Conservation (phyloP, 2,888 invertebrate species). For the Folsomia manolachei region DNA sequence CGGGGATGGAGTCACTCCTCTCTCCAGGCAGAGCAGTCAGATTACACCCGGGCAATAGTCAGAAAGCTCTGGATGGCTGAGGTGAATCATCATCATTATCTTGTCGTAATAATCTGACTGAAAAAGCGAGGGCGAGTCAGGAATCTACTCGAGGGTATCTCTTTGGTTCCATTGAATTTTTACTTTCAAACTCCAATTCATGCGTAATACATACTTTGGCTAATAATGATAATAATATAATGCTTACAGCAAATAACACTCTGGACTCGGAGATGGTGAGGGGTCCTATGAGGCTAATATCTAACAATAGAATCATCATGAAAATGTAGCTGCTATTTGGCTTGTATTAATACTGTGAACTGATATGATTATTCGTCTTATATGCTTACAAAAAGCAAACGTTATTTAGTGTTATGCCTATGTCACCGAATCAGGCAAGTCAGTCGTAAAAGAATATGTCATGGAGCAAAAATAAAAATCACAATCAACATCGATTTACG, state of each 20-base stretch:
- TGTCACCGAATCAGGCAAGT: background rate
- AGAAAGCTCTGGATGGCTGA: constrained; percentile 29
- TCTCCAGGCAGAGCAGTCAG: constrained; percentile 27
- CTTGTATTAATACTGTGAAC: background rate
- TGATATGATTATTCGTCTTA: background rate
- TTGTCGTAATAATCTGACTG: constrained; percentile 48
- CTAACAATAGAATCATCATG: background rate
- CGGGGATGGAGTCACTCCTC: constrained; percentile 48
- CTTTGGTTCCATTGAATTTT: background rate
- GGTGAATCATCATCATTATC: constrained; percentile 52
- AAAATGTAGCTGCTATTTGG: background rate
- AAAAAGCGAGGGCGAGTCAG: background rate
- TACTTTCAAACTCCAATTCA: background rate
- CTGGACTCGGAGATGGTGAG: no score
- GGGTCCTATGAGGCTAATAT: no score
- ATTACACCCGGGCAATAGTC: no score
- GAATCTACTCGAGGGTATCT: constrained; percentile 6
- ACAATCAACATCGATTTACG: background rate
- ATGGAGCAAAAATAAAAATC: background rate
- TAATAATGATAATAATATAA: no score
- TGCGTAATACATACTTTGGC: no score
- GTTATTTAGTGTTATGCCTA: background rate
- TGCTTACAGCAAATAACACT: background rate
- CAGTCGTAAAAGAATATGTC: no score
- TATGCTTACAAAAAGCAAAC: background rate